Evolutionary conservation across 2,797 vertebrate genomes (phyloP).

Genomic region (Silurus lanzhouensis): DNA sequence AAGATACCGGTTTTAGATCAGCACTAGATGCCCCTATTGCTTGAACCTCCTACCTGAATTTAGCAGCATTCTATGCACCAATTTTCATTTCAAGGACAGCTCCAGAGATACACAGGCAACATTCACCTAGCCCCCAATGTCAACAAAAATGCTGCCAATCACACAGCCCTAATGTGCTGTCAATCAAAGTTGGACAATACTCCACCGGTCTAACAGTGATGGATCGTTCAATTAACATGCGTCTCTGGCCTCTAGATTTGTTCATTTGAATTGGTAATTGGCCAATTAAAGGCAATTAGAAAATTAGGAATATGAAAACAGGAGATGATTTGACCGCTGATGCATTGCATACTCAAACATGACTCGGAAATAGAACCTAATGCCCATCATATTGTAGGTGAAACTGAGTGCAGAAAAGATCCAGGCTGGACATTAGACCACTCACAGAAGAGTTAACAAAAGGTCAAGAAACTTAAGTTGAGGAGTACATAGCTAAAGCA

Average conservation of each 20-base stretch:
- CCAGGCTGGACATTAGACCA: conserved; percentile 20
- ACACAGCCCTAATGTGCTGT: conserved; percentile 73
- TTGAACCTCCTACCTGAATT: conserved; percentile 11
- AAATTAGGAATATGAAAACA: conserved; percentile 78
- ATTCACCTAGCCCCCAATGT: conserved; percentile 68
- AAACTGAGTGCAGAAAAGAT: conserved; percentile 20
- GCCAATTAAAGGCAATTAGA: conserved; percentile 82
- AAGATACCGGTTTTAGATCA: conserved; percentile 16
- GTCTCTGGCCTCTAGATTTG: conserved; percentile 78
- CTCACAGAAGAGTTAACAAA: conserved; percentile 58
- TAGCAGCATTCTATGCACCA: conserved; percentile 6
- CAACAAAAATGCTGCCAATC: conserved; percentile 71
- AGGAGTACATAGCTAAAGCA: conserved; percentile 78
- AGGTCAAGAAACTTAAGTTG: conserved; percentile 78
- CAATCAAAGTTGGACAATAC: conserved; percentile 73
- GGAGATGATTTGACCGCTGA: conserved; percentile 69
- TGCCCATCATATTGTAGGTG: conserved; percentile 30
- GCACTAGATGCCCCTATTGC: neutral
- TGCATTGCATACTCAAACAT: conserved; percentile 62
- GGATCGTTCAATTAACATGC: conserved; percentile 81
- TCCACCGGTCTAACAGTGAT: conserved; percentile 73
- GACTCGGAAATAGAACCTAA: conserved; percentile 53
- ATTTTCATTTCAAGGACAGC: conserved; percentile 60
- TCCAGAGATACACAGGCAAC: conserved; percentile 54
- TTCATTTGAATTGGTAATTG: conserved; percentile 83